Percentiles rank a stretch among this genome's conserved stretches.
Evolutionary conservation across 2,888 invertebrate genomes (phyloP).

Genomic region (Odontothrips loti): DNA sequence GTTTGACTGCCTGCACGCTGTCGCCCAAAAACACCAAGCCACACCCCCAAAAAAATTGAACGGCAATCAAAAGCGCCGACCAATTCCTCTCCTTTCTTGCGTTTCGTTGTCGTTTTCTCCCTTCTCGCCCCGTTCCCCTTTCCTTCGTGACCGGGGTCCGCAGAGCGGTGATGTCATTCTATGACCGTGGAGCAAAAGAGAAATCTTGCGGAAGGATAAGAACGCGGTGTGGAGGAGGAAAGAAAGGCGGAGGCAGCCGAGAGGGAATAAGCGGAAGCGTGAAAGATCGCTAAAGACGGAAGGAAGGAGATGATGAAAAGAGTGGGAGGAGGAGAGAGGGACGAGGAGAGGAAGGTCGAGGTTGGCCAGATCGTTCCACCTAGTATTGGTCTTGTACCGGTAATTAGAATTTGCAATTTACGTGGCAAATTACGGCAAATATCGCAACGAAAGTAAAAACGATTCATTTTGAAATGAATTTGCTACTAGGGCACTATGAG

Average conservation of each 20-base stretch:
- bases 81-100: not conserved
- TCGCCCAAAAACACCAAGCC: not conserved
- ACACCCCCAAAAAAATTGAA: too few relatives aligned
- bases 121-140: not conserved
- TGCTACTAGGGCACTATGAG: too few relatives aligned
- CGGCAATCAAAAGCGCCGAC: not conserved
- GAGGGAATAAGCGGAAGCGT: not conserved
- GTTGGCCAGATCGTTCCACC: too few relatives aligned
- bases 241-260: not conserved
- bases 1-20: not conserved
- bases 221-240: not conserved
- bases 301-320: too few relatives aligned
- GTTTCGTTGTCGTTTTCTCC: not conserved
- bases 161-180: not conserved
- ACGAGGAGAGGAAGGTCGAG: too few relatives aligned
- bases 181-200: not conserved
- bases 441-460: too few relatives aligned
- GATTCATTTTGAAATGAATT: too few relatives aligned
- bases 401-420: too few relatives aligned
- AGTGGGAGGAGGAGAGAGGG: too few relatives aligned
- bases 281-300: not conserved
- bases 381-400: too few relatives aligned
- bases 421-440: too few relatives aligned
- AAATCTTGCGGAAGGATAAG: not conserved
- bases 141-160: too few relatives aligned